phyloP scores from a whole-genome alignment of 2,797 vertebrate species.

The Hipposideros larvatus region DNA sequence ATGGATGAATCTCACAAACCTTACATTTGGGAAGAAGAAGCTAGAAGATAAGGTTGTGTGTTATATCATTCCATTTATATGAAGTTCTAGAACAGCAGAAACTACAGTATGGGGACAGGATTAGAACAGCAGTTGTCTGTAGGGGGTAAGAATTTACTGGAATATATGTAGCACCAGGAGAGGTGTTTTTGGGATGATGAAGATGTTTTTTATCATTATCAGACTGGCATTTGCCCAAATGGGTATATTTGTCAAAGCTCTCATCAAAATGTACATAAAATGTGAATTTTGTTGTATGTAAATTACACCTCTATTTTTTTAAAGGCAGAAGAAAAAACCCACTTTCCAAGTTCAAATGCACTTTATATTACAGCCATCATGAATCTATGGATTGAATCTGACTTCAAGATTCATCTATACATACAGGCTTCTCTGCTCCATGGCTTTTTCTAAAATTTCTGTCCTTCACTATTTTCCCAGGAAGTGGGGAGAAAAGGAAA shows the following conservation, averaged over 20 bases:
- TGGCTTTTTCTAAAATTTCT: not conserved
- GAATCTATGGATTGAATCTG: not conserved
- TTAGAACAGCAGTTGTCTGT: not conserved
- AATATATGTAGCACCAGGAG: not conserved
- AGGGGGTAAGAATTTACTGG: not conserved
- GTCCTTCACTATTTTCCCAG: not conserved
- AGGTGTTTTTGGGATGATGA: not conserved
- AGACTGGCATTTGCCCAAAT: not conserved
- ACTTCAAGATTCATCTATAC: not conserved
- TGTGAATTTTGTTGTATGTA: not conserved
- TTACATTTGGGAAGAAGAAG: not conserved
- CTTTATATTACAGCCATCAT: not conserved
- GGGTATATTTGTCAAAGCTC: not conserved
- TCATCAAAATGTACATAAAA: not conserved
- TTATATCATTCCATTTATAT: not conserved
- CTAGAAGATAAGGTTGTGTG: not conserved
- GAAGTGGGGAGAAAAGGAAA: not conserved
- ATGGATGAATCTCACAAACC: not conserved
- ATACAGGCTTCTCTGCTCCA: not conserved
- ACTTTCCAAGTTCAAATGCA: slow-evolving; percentile 39
- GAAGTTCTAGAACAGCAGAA: not conserved
- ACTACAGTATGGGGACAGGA: not conserved
- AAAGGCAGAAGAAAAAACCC: not conserved
- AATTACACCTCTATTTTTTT: not conserved
- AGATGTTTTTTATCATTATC: not conserved